A percentile compares a stretch with the other conserved stretches of the same genome.
Evolutionary conservation across 2,797 vertebrate species (phyloP).

Genomic region (Pipistrellus pipistrellus): DNA sequence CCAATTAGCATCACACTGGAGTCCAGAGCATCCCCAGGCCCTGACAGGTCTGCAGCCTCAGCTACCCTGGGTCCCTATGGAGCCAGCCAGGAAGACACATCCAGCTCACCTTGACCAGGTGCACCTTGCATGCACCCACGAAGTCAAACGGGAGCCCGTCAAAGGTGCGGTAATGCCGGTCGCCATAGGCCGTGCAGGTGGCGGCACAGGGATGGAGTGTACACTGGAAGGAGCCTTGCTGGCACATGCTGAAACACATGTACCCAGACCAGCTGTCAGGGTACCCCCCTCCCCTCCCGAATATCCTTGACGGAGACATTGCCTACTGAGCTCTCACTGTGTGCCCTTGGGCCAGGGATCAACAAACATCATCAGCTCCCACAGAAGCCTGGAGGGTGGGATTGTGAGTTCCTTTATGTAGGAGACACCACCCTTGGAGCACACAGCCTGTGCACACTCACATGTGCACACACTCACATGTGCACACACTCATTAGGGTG

Average conservation of each 20-base stretch:
- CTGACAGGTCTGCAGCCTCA: neutral
- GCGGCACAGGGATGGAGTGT: slow-evolving; percentile 94
- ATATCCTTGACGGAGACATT: neutral
- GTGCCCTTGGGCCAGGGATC: neutral
- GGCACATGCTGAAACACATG: slow-evolving; percentile 93
- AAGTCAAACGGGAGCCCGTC: slow-evolving; percentile 97
- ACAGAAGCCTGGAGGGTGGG: neutral
- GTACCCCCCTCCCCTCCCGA: accelerated
- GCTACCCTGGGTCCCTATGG: neutral
- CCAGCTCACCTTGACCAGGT: slow-evolving; percentile 94
- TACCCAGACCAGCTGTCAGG: neutral
- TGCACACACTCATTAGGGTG: neutral
- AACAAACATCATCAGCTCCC: neutral
- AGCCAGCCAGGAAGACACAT: neutral
- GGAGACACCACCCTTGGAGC: neutral
- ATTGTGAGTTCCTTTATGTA: neutral
- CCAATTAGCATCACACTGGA: neutral
- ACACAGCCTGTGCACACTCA: neutral
- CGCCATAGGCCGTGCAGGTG: slow-evolving; percentile 95
- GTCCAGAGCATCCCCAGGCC: neutral
- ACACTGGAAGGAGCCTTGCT: slow-evolving; percentile 95
- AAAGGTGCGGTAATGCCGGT: slow-evolving; percentile 97
- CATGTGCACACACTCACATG: neutral
- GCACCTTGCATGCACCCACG: slow-evolving; percentile 94
- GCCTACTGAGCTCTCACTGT: neutral